Conservation (phyloP, 2,797 vertebrate genomes). For the Lacerta viridis region DNA sequence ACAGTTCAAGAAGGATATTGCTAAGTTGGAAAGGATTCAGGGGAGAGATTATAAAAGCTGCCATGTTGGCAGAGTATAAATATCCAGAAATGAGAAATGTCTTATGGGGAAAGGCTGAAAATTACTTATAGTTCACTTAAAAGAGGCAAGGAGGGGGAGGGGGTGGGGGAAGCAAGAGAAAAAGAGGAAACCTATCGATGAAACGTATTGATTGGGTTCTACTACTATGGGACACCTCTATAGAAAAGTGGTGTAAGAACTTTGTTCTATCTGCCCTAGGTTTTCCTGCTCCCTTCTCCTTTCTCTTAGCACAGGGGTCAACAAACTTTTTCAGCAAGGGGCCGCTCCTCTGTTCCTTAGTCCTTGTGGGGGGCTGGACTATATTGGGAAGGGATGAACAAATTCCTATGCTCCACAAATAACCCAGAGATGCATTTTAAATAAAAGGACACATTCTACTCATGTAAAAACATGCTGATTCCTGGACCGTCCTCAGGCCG, state of each 20-base stretch:
- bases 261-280: background rate
- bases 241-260: background rate
- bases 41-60: background rate
- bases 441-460: too few species aligned
- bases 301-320: background rate
- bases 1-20: conserved; percentile 18
- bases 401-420: too few species aligned
- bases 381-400: too few species aligned
- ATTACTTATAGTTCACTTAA: background rate
- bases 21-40: conserved; percentile 27
- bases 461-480: too few species aligned
- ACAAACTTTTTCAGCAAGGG: too few species aligned
- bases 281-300: background rate
- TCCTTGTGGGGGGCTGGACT: too few species aligned
- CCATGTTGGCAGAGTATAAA: background rate
- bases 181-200: too few species aligned
- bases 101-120: background rate
- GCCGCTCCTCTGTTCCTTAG: too few species aligned
- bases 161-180: too few species aligned
- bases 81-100: background rate
- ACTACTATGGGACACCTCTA: too few species aligned
- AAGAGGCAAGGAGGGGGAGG: background rate
- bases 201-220: background rate
- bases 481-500: too few species aligned
- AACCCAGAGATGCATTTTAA: too few species aligned